A percentile compares a stretch with the other conserved stretches of the same genome.
These are phyloP conservation scores for Platerodrilus igneus DNA, from an alignment of 2,888 invertebrate genomes.

Conservation along the genomic window DNA sequence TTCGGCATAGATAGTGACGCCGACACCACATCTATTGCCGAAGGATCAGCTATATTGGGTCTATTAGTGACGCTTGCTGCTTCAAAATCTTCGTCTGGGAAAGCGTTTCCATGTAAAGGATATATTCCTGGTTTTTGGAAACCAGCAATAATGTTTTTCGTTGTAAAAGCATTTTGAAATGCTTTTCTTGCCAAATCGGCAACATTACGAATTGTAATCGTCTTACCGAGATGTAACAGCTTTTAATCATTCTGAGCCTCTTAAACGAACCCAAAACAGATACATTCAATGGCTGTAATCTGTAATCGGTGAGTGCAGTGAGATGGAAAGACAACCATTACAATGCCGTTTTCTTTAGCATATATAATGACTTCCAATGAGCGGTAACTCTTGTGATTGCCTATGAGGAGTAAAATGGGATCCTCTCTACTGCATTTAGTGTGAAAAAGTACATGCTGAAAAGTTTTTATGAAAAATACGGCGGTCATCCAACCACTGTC, in stretches of 20 bases:
- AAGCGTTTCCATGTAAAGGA: too few species aligned
- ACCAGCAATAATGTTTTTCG: slow-evolving; percentile 22
- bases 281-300: slow-evolving; percentile 32
- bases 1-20: too few species aligned
- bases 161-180: too few species aligned
- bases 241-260: slow-evolving; percentile 27
- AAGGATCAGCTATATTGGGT: too few species aligned
- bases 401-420: slow-evolving; percentile 16
- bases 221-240: slow-evolving; percentile 15
- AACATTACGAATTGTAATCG: slow-evolving; percentile 28
- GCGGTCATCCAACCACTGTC: slow-evolving; percentile 35
- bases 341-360: slow-evolving; percentile 34
- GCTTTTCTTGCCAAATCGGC: slow-evolving; percentile 14
- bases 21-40: too few species aligned
- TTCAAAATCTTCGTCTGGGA: too few species aligned
- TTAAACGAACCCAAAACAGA: slow-evolving; percentile 30
- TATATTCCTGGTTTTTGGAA: slow-evolving; percentile 25
- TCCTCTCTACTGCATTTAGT: slow-evolving; percentile 27
- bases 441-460: slow-evolving; percentile 19
- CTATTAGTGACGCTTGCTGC: too few species aligned
- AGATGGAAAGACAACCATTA: too few species aligned
- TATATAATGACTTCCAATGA: slow-evolving; percentile 25
- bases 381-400: slow-evolving; percentile 17
- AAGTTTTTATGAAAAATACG: slow-evolving; percentile 32
- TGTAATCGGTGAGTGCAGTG: slow-evolving; percentile 37